Conservation (phyloP, 2,797 vertebrate genomes). For the Oryzias dopingdopingensis region DNA sequence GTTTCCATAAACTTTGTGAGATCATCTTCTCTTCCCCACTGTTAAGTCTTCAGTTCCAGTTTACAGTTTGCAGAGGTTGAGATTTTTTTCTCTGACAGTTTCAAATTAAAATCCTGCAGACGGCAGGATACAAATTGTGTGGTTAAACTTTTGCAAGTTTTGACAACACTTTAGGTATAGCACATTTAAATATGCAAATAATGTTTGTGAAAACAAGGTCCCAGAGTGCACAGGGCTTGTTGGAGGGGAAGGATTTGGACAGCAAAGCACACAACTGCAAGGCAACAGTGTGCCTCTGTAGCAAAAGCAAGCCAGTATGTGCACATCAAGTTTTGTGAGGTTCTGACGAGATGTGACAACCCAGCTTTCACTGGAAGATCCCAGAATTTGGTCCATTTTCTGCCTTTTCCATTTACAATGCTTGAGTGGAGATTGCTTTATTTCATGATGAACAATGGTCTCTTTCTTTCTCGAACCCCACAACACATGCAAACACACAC, state of each 20-base stretch:
- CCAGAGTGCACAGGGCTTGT: conserved; percentile 21
- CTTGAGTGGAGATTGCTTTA: conserved; percentile 95
- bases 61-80: too few relatives aligned
- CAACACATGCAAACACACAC: conserved; percentile 48
- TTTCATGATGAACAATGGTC: conserved; percentile 83
- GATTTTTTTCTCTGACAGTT: too few relatives aligned
- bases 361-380: conserved; percentile 77
- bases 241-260: conserved; percentile 53
- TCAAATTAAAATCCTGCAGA: too few relatives aligned
- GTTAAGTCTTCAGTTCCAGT: too few relatives aligned
- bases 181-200: conserved; percentile 1
- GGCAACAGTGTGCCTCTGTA: conserved; percentile 67
- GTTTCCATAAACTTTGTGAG: background rate
- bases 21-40: background rate
- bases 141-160: background rate
- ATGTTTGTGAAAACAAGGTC: conserved; percentile 15
- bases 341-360: conserved; percentile 83
- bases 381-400: conserved; percentile 81
- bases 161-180: background rate
- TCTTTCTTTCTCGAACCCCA: conserved; percentile 75
- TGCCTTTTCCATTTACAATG: conserved; percentile 91
- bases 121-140: background rate
- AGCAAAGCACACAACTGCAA: conserved; percentile 52
- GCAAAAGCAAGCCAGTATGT: conserved; percentile 61
- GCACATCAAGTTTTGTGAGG: conserved; percentile 80